phyloP scores from a whole-genome alignment of 2,888 invertebrate species.

The Drosophila colorata region DNA sequence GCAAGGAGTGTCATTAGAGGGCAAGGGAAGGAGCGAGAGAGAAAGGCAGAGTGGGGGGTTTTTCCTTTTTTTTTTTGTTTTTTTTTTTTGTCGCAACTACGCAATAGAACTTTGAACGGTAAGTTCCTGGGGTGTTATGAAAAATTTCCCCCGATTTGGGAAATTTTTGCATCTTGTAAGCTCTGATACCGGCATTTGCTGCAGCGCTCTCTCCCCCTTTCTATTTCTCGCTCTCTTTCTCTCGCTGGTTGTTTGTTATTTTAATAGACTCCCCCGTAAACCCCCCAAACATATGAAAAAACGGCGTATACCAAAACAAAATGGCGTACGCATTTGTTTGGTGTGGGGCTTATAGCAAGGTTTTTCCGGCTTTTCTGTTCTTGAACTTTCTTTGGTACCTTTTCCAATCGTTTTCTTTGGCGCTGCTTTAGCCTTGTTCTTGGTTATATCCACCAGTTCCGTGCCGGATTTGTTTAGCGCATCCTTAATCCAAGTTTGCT shows the following conservation, averaged over 20 bases:
- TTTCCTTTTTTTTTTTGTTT: too few species aligned
- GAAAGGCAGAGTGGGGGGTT: background rate
- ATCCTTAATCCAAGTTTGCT: conserved; percentile 86
- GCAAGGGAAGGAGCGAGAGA: conserved; percentile 10
- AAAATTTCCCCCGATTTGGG: conserved; percentile 54
- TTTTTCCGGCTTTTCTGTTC: conserved; percentile 36
- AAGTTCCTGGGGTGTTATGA: conserved; percentile 12
- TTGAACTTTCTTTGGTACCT: conserved; percentile 67
- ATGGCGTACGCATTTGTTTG: conserved; percentile 64
- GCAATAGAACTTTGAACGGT: conserved; percentile 35
- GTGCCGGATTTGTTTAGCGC: conserved; percentile 85
- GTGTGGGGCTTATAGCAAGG: conserved; percentile 4
- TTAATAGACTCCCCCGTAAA: conserved; percentile 21
- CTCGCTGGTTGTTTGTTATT: conserved; percentile 32
- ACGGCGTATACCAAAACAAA: conserved; percentile 75
- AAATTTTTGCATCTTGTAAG: conserved; percentile 35
- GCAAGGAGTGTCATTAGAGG: background rate
- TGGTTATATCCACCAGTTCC: conserved; percentile 83
- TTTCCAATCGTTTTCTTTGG: conserved; percentile 63
- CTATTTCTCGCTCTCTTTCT: background rate
- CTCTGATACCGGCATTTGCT: conserved; percentile 60
- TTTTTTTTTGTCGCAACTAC: conserved; percentile 23
- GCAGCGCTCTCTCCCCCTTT: conserved; percentile 17
- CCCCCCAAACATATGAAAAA: conserved; percentile 19
- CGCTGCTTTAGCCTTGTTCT: conserved; percentile 66